Base-by-base conservation (phyloP, 1,140 invertebrate genomes). In the Cylas formicarius region DNA sequence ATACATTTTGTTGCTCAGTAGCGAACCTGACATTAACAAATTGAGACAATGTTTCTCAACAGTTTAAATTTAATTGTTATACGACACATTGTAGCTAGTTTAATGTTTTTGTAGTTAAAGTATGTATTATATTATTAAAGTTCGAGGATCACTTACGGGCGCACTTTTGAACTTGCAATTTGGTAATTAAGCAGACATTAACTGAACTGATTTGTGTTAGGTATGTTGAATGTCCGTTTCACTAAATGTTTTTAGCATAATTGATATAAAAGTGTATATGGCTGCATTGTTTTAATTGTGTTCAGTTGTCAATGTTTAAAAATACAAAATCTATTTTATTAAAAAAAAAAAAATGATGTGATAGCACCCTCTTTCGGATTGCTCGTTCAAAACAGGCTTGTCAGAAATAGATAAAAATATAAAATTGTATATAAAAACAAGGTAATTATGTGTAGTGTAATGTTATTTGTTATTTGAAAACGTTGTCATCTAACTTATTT, bases 101-200 rank as follows among this genome's bases (percentile, higher is more conserved):
- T 50, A 58, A 63, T 62, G 61, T 62, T 60, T 63, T 63, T 61
- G 55, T 65, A 63, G 63, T 61, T 58, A 61, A 61, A 62, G 61
- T 63, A 60, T 62, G 59, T 58, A 55, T 24, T 58, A 56, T 56
- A 59, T 51, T 46, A 44, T 44, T 44, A 29, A 44, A 44, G 7
- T 41, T 40, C n/a, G n/a, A n/a, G n/a, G n/a, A n/a, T n/a, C n/a
- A n/a, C n/a, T n/a, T n/a, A n/a, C n/a, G n/a, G n/a, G n/a, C n/a
- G n/a, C n/a, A n/a, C n/a, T n/a, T n/a, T n/a, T n/a, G n/a, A n/a
- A n/a, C n/a, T n/a, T n/a, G n/a, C n/a, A n/a, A n/a, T n/a, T n/a
- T n/a, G n/a, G n/a, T n/a, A n/a, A n/a, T n/a, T 50, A 52, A 51
- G n/a, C n/a, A n/a, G n/a, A n/a, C n/a, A n/a, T n/a, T n/a, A n/a